A percentile compares a stretch with the other conserved stretches of the same genome.
Evolutionary conservation across 2,797 vertebrate species (phyloP).

Genomic region (Argya squamiceps): DNA sequence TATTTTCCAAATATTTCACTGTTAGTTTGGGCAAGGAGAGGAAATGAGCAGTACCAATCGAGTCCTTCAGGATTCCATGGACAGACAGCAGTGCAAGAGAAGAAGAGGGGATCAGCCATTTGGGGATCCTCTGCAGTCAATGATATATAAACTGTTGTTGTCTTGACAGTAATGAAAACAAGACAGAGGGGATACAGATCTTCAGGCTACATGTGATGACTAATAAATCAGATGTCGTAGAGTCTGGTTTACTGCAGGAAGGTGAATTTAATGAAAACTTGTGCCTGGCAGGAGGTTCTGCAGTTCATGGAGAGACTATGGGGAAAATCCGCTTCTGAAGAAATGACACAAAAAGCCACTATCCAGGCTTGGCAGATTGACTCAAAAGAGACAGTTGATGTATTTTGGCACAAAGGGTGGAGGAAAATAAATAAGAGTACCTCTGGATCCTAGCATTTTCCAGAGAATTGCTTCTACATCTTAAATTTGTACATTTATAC

Average conservation of each 20-base stretch:
- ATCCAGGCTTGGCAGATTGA: neutral
- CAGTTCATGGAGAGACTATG: neutral
- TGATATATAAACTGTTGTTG: neutral
- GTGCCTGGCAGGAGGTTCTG: neutral
- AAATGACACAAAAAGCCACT: neutral
- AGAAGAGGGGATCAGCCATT: neutral
- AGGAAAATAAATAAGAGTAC: neutral
- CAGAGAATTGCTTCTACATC: neutral
- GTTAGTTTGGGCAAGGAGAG: neutral
- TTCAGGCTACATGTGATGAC: neutral
- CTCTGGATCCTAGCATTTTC: neutral
- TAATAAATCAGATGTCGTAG: neutral
- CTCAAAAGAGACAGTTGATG: neutral
- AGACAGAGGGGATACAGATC: neutral
- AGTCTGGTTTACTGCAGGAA: neutral
- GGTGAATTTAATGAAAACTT: neutral
- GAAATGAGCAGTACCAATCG: neutral
- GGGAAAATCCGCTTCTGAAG: neutral
- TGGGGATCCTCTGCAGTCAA: neutral
- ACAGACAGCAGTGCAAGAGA: neutral
- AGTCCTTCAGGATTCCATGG: neutral
- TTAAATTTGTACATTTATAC: neutral
- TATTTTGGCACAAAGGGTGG: neutral
- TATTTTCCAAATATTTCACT: neutral
- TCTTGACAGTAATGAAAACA: neutral